A percentile compares a stretch with the other conserved stretches of the same genome.
Evolutionary conservation across 2,888 invertebrate genomes (phyloP).

Genomic region (Folsomia candida): DNA sequence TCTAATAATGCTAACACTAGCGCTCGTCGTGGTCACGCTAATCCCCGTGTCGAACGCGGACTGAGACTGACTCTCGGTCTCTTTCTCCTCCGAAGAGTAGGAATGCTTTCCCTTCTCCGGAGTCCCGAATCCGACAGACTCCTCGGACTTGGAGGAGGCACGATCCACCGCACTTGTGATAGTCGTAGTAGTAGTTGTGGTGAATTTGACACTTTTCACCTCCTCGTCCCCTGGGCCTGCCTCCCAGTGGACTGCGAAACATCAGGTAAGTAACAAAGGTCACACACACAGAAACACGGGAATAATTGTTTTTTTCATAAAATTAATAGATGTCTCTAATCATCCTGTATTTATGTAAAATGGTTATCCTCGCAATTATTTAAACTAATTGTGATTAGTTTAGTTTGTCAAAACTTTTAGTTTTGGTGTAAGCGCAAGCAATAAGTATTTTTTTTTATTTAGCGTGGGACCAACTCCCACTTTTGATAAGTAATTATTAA

Average conservation of each 20-base stretch:
- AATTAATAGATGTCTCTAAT: no score
- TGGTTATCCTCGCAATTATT: no score
- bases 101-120: slow-evolving; percentile 46
- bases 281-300: not conserved
- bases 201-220: slow-evolving; percentile 23
- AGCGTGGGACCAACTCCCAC: no score
- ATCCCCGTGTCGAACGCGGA: slow-evolving; percentile 49
- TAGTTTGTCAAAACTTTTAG: no score
- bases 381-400: no score
- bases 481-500: no score
- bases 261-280: not conserved
- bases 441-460: no score
- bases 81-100: slow-evolving; percentile 25
- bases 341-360: no score
- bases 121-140: slow-evolving; percentile 46
- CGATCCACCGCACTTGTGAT: slow-evolving; percentile 48
- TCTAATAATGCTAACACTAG: slow-evolving; percentile 21
- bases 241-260: slow-evolving; percentile 51
- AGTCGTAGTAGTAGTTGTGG: slow-evolving; percentile 20
- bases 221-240: slow-evolving; percentile 47
- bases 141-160: slow-evolving; percentile 48
- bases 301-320: no score
- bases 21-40: slow-evolving; percentile 42
- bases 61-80: slow-evolving; percentile 48
- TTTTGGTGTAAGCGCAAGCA: no score